Evolutionary conservation across 1,140 invertebrate genomes (phyloP).

Genomic region (Lordiphosa collinella): DNA sequence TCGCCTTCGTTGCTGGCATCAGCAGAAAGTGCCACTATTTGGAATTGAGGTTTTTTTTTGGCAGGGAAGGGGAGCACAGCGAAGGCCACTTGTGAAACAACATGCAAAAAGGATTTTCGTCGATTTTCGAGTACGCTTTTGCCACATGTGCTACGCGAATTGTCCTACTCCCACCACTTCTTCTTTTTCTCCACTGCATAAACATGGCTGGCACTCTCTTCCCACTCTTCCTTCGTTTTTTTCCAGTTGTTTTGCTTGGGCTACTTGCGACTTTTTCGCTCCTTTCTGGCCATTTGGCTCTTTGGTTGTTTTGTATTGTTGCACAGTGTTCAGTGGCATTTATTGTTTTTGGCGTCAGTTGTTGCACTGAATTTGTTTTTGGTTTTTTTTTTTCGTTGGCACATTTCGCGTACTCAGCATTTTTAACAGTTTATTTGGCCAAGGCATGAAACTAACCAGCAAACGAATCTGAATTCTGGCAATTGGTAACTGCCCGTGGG

Average conservation of each 20-base stretch:
- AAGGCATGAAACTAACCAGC: conserved; percentile 48
- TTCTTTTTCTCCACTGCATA: conserved; percentile 4
- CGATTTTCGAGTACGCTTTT: conserved; percentile 60
- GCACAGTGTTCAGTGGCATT: conserved; percentile 55
- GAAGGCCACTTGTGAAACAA: conserved; percentile 59
- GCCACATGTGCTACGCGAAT: conserved; percentile 55
- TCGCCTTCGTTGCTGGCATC: conserved; percentile 39
- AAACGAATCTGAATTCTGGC: conserved; percentile 5
- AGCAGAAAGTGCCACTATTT: conserved; percentile 56
- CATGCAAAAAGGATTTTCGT: conserved; percentile 76
- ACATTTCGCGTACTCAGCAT: conserved; percentile 60
- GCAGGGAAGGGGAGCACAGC: background rate
- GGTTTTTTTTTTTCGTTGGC: background rate
- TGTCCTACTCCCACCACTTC: background rate
- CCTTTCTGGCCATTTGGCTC: conserved; percentile 57
- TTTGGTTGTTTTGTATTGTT: conserved; percentile 56
- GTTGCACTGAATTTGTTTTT: conserved; percentile 48
- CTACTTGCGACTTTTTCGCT: conserved; percentile 39
- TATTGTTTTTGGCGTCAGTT: conserved; percentile 72
- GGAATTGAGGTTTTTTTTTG: conserved; percentile 5
- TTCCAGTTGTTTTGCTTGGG: conserved; percentile 26
- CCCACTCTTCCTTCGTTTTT: conserved; percentile 4
- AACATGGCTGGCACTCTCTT: conserved; percentile 4
- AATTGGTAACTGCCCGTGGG: conserved; percentile 15
- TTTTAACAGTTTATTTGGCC: conserved; percentile 68